A percentile compares a stretch with the other conserved stretches of the same genome.
Evolutionary conservation across 2,888 invertebrate species (phyloP).

Genomic region (Leptopilina drosophilae): DNA sequence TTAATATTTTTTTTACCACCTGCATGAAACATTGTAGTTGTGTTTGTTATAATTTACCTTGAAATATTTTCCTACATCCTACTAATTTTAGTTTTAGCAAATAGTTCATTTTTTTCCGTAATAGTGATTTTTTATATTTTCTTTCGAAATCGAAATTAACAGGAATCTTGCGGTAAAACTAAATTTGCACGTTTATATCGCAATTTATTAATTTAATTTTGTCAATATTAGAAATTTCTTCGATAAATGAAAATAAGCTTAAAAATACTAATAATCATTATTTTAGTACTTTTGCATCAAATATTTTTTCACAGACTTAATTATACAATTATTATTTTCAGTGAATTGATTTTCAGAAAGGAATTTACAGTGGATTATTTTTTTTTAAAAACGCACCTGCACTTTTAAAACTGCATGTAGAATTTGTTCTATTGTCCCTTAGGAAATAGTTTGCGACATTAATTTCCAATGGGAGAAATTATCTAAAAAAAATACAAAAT

Average conservation of each 20-base stretch:
- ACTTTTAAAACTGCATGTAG: constrained; percentile 23
- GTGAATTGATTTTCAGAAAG: neutral
- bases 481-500: neutral
- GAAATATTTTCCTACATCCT: neutral
- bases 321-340: neutral
- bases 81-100: too few species aligned
- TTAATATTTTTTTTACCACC: constrained; percentile 8
- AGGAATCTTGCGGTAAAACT: too few species aligned
- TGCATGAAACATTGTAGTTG: neutral
- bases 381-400: constrained; percentile 19
- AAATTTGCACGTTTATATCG: too few species aligned
- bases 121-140: too few species aligned
- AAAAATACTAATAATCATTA: too few species aligned
- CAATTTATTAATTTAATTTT: too few species aligned
- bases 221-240: too few species aligned
- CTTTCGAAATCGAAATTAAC: too few species aligned
- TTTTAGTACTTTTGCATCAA: too few species aligned
- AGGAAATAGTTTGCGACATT: constrained; percentile 4
- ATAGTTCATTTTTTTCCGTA: too few species aligned
- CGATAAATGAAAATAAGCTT: too few species aligned
- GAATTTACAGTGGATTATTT: neutral
- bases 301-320: too few species aligned
- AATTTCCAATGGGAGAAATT: neutral
- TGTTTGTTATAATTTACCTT: neutral
- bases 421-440: neutral